Evolutionary conservation across 53 echinoderm and acorn worm genomes (phyloP).

Genomic region (Arbacia lixula): DNA sequence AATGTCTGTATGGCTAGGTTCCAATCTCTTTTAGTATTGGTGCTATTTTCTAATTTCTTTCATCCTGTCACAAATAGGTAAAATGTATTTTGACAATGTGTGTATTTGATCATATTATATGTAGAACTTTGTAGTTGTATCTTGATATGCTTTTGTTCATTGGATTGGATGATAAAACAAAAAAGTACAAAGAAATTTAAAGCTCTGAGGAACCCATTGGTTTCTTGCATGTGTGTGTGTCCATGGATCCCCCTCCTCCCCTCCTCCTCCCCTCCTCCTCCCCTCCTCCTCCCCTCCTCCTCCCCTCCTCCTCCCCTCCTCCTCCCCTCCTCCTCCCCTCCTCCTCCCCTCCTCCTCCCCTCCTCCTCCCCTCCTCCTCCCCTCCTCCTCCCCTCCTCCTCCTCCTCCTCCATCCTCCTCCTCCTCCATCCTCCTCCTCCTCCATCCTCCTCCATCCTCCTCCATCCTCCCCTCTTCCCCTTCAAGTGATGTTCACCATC

Average conservation of each 20-base stretch:
- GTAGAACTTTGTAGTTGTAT: too few relatives aligned
- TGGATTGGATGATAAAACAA: neutral
- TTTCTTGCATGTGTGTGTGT: too few relatives aligned
- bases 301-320: conserved; percentile 12
- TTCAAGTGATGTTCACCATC: neutral
- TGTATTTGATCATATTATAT: too few relatives aligned
- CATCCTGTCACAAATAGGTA: too few relatives aligned
- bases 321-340: neutral
- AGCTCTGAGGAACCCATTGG: too few relatives aligned
- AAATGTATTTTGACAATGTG: too few relatives aligned
- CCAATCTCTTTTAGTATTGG: too few relatives aligned
- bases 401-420: neutral
- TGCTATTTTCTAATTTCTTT: too few relatives aligned
- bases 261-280: neutral
- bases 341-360: neutral
- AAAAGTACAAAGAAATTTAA: neutral
- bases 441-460: neutral
- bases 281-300: neutral
- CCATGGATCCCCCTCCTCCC: neutral
- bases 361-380: neutral
- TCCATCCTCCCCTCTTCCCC: neutral
- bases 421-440: neutral
- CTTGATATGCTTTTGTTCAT: too few relatives aligned
- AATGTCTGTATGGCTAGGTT: too few relatives aligned
- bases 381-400: neutral